These are phyloP conservation scores for Ciconia maguari DNA, from an alignment of 2,113 vertebrate genomes.

Conservation along the genomic window DNA sequence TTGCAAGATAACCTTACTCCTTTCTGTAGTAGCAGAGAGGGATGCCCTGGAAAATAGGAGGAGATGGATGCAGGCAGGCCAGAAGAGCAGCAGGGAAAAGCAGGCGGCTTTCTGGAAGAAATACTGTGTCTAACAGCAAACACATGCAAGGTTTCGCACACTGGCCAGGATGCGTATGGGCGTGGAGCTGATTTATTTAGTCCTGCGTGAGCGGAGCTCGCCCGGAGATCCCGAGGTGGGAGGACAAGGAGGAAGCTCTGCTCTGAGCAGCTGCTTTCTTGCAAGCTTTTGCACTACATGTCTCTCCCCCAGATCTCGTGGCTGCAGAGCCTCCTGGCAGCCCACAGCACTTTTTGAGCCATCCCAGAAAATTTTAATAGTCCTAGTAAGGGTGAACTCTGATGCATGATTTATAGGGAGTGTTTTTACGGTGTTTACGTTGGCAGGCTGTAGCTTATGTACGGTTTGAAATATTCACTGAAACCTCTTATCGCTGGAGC, in stretches of 20 bases:
- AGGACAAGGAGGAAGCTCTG: neutral
- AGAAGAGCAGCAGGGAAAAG: neutral
- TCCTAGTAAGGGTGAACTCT: neutral
- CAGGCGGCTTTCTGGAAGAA: neutral
- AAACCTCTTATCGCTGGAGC: neutral
- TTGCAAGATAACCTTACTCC: neutral
- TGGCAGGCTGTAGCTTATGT: neutral
- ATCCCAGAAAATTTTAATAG: neutral
- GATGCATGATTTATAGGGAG: neutral
- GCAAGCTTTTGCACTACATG: neutral
- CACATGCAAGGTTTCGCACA: accelerated
- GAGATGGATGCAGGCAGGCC: neutral
- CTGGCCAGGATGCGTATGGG: neutral
- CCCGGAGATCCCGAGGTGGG: neutral
- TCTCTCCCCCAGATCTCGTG: neutral
- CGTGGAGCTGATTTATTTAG: neutral
- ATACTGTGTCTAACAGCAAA: neutral
- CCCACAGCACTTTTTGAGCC: neutral
- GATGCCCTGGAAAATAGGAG: neutral
- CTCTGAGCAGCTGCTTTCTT: neutral
- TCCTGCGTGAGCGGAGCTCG: neutral
- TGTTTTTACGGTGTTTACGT: neutral
- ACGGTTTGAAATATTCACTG: neutral
- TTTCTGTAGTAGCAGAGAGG: too few relatives aligned
- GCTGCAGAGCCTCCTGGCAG: neutral